Evolutionary conservation across 1,140 invertebrate species (phyloP), one percentile per base, ranked within the genome.

Genomic region (Laupala kohalensis): DNA sequence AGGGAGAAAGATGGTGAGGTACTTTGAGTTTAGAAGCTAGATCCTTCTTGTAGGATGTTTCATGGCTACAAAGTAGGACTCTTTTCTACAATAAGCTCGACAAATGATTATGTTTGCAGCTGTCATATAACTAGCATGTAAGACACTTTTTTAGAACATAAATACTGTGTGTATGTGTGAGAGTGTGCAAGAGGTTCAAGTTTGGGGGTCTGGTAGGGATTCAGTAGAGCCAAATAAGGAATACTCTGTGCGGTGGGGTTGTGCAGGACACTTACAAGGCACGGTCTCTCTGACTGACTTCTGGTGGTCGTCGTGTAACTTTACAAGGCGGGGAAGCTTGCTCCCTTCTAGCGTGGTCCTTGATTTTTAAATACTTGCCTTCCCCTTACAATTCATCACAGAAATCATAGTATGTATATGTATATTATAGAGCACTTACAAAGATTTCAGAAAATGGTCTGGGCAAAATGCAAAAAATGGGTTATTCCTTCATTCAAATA

Each of bases 351-450:
- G 37, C 19, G 67, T 70, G n/a, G 25, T 30, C 9, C 53, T 63
- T 23, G 15, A n/a, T 29, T 23, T 68, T 69, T 28, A 69, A 19
- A 30, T 23, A n/a, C 23, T 26, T 69, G 24, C 69, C 69, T n/a
- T 62, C 63, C 63, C 63, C 69, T 70, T 29, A 30, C 53, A 63
- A 64, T 25, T 70, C 69, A 70, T 70, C 69, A 70, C 69, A 70
- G 69, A 70, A 70, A 70, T 30, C 37, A 70, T 53, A 70, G 69
- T 30, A 25, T 53, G 29, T 63, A 70, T 30, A 70, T 70, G 26
- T 37, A 68, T 37, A 30, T 23, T 27, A 68, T 23, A 29, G 67
- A 53, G 37, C 37, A 53, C 37, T 53, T 53, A 53, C 37, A 53
- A 53, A 53, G 37, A 53, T 53, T 53, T 53, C 37, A 53, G 67